Evolutionary conservation across 2,113 vertebrate genomes (phyloP).

Genomic region (Solea senegalensis): DNA sequence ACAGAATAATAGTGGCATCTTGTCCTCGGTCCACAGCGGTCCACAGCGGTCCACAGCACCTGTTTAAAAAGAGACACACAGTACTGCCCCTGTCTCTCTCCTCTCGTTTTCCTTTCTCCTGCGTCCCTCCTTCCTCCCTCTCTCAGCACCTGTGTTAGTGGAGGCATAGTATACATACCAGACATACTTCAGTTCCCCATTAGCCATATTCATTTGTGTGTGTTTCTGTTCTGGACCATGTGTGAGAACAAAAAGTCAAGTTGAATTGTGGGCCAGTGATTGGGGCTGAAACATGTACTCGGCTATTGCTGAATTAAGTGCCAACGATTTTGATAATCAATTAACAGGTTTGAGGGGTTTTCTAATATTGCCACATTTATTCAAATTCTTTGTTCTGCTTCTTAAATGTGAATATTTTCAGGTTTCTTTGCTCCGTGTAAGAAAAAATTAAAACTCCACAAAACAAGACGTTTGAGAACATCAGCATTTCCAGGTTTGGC

Average conservation of each 20-base stretch:
- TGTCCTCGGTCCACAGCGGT: conserved; percentile 11
- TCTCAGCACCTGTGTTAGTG: conserved; percentile 76
- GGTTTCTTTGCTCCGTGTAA: too few relatives aligned
- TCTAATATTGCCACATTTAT: too few relatives aligned
- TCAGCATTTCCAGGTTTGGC: too few relatives aligned
- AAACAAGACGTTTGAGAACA: too few relatives aligned
- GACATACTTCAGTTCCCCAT: conserved; percentile 74
- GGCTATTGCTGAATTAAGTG: too few relatives aligned
- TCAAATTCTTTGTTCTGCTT: too few relatives aligned
- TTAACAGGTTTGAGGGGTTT: too few relatives aligned
- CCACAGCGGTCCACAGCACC: conserved; percentile 36
- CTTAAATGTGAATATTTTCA: too few relatives aligned
- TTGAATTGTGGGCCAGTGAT: not conserved
- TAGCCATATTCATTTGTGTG: conserved; percentile 66
- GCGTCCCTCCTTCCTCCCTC: conserved; percentile 26
- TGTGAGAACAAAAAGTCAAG: not conserved
- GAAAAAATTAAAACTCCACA: too few relatives aligned
- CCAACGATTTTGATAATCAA: too few relatives aligned
- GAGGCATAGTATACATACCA: conserved; percentile 77
- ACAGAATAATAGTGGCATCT: not conserved
- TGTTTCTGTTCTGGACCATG: conserved; percentile 20
- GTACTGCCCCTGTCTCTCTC: conserved; percentile 21
- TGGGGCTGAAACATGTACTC: too few relatives aligned
- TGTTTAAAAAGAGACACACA: conserved; percentile 39
- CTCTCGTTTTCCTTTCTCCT: conserved; percentile 32